Conservation (phyloP, 2,797 vertebrate species). For the Onychomys arenicola region DNA sequence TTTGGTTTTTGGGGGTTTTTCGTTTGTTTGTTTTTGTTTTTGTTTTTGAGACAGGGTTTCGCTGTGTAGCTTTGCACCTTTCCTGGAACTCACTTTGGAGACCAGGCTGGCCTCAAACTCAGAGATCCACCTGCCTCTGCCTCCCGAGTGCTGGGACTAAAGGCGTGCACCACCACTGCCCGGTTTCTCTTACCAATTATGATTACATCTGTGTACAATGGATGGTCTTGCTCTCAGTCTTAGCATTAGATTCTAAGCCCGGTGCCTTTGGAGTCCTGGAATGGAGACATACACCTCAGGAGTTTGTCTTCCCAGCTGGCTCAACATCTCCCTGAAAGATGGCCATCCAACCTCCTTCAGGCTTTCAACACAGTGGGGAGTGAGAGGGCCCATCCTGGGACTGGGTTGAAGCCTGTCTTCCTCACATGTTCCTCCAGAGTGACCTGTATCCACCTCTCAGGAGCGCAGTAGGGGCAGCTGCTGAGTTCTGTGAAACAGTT, state of each 20-base stretch:
- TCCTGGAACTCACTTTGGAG: no score
- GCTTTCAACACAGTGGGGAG: background rate
- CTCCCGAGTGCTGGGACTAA: no score
- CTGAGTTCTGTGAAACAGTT: background rate
- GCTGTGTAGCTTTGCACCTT: no score
- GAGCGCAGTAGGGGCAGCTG: background rate
- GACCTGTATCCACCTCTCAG: background rate
- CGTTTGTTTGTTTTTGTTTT: no score
- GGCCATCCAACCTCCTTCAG: background rate
- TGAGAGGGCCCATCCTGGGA: accelerated
- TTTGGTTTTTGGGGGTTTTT: no score
- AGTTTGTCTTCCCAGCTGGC: background rate
- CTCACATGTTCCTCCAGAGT: background rate
- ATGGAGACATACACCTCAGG: background rate
- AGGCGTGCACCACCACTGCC: no score
- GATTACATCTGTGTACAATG: background rate
- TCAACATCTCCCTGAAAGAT: background rate
- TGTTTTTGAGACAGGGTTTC: no score
- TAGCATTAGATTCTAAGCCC: background rate
- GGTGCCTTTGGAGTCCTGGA: background rate
- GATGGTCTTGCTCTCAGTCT: background rate
- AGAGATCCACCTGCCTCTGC: no score
- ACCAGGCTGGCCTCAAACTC: no score
- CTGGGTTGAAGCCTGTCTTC: background rate
- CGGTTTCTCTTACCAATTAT: background rate